Base-by-base conservation (phyloP, 2,888 invertebrate species). In the Thecocarcelia acutangulata region DNA sequence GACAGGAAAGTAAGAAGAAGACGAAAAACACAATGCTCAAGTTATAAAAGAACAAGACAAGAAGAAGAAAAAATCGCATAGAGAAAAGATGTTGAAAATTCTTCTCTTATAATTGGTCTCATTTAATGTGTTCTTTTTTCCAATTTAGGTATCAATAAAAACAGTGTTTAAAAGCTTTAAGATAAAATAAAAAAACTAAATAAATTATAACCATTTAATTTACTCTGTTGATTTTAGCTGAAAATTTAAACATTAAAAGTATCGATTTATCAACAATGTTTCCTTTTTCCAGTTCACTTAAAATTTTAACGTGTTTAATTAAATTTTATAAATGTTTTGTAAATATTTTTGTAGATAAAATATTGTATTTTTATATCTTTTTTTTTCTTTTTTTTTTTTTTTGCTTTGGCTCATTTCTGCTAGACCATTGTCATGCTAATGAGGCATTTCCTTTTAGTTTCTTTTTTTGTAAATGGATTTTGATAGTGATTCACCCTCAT, bases 341-440 rank as follows among this genome's bases (percentile, higher is more conserved):
- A 54, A 19, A 48, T 48, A 61, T 33, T 58, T 61, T 15, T 15
- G 5, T 56, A 37, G 28, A 61, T 56, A 58, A 48, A 58, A n/a
- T n/a, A n/a, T n/a, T n/a, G n/a, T 28, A 21, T 59, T 15, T 13
- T 50, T n/a, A n/a, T n/a, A n/a, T n/a, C n/a, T n/a, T n/a, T n/a
- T n/a, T n/a, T n/a, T n/a, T n/a, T n/a, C n/a, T n/a, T n/a, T n/a
- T 61, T 42, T 17, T 13, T 52, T 42, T 42, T 2, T 63, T 42
- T 12, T 15, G 13, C 2, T 37, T 46, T 58, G 28, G 37, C 13
- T 59, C 46, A n/a, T 24, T 56, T 42, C 24, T 59, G 54, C 37
- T 56, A 68, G 61, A 50, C 74, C 66, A 72, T 83, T 83, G 78
- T 84, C 81, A 80, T 83, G 72, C 83, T 83, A 83, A 83, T 84